Evolutionary conservation across 2,888 invertebrate species (phyloP).

Genomic region (Podotricha telesiphe): DNA sequence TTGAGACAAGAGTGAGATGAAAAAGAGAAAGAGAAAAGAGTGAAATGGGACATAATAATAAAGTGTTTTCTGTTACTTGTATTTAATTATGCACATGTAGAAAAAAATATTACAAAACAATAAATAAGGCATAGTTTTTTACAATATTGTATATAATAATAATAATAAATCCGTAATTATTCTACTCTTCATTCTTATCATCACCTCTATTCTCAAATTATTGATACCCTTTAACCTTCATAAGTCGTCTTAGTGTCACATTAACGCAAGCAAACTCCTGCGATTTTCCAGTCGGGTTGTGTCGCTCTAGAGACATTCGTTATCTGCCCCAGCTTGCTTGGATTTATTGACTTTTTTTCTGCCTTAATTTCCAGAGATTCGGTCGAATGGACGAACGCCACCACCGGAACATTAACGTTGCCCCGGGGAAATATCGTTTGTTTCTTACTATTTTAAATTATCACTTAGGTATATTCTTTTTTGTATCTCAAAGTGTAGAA

Average conservation of each 20-base stretch:
- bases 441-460: conserved; percentile 74
- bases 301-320: conserved; percentile 63
- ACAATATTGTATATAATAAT: too few relatives aligned
- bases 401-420: conserved; percentile 78
- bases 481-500: conserved; percentile 25
- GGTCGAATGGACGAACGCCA: conserved; percentile 76
- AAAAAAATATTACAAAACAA: too few relatives aligned
- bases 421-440: conserved; percentile 79
- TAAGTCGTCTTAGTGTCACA: conserved; percentile 59
- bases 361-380: conserved; percentile 81
- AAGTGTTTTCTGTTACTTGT: too few relatives aligned
- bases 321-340: conserved; percentile 71
- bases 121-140: too few relatives aligned
- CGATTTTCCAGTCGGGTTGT: conserved; percentile 43
- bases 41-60: too few relatives aligned
- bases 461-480: conserved; percentile 49
- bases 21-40: too few relatives aligned
- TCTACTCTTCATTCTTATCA: too few relatives aligned
- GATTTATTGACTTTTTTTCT: conserved; percentile 81
- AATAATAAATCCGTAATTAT: too few relatives aligned
- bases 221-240: conserved; percentile 2
- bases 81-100: too few relatives aligned
- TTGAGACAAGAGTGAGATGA: too few relatives aligned
- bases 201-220: too few relatives aligned
- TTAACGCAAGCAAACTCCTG: conserved; percentile 55